A percentile compares a stretch with the other conserved stretches of the same genome.
Evolutionary conservation across 2,113 vertebrate genomes (phyloP).

Genomic region (Leptobrachium leishanense): DNA sequence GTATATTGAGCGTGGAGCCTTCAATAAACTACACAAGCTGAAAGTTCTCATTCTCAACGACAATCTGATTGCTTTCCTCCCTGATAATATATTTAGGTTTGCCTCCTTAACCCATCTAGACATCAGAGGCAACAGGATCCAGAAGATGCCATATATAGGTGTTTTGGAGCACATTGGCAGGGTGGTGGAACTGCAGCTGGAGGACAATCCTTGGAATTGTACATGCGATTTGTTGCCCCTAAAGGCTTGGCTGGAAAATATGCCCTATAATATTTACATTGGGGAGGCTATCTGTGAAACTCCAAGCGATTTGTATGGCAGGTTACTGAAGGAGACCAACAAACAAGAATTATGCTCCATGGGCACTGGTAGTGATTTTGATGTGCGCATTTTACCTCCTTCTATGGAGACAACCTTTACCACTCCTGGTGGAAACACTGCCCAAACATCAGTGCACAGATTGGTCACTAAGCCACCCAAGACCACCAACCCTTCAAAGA

Average conservation of each 20-base stretch:
- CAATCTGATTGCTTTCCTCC: conserved; percentile 92
- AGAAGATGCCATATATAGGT: conserved; percentile 94
- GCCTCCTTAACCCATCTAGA: conserved; percentile 97
- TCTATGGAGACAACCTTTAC: conserved; percentile 77
- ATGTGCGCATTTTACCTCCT: conserved; percentile 85
- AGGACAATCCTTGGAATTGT: conserved; percentile 98
- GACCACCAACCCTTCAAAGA: conserved; percentile 90
- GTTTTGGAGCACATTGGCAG: conserved; percentile 96
- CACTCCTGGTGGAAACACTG: conserved; percentile 75
- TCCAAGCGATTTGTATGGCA: conserved; percentile 91
- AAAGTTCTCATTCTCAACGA: conserved; percentile 98
- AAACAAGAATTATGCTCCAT: conserved; percentile 94
- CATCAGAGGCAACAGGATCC: conserved; percentile 95
- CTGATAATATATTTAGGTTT: conserved; percentile 98
- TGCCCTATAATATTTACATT: conserved; percentile 98
- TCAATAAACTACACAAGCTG: conserved; percentile 96
- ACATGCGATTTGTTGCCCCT: conserved; percentile 94
- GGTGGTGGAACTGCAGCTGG: conserved; percentile 91
- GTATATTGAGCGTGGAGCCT: conserved; percentile 95
- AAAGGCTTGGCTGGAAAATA: conserved; percentile 97
- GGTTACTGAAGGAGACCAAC: conserved; percentile 94
- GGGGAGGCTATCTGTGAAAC: conserved; percentile 97
- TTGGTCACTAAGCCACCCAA: conserved; percentile 86
- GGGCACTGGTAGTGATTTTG: conserved; percentile 92
- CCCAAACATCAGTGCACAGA: conserved; percentile 77